Evolutionary conservation across 1,140 invertebrate genomes (phyloP).

Genomic region (Lepeophtheirus salmonis): DNA sequence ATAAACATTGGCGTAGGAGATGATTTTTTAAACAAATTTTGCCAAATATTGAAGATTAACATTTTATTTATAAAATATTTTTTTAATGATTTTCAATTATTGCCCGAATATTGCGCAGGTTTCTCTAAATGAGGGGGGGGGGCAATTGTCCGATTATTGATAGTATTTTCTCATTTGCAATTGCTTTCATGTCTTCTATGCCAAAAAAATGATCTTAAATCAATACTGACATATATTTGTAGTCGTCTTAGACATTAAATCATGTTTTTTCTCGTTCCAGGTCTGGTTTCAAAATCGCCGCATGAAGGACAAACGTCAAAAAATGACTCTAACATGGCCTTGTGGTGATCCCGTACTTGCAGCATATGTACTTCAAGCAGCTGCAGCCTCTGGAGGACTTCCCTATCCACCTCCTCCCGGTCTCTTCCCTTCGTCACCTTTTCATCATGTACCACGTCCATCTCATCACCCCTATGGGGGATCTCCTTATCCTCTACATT

Average conservation of each 20-base stretch:
- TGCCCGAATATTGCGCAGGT: no score
- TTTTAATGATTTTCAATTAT: background rate
- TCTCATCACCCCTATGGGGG: background rate
- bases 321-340: conserved; percentile 80
- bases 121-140: no score
- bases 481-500: no score
- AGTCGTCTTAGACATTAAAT: no score
- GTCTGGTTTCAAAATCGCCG: conserved; percentile 97
- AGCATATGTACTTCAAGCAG: conserved; percentile 70
- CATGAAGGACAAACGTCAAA: conserved; percentile 96
- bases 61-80: background rate
- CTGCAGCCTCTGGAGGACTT: conserved; percentile 37
- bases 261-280: conserved; percentile 35
- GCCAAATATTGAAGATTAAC: no score
- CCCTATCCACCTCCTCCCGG: conserved; percentile 18
- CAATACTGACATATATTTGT: no score
- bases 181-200: no score
- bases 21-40: no score
- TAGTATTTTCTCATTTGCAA: no score
- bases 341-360: conserved; percentile 79
- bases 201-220: no score
- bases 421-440: conserved; percentile 9
- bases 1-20: conserved; percentile 5
- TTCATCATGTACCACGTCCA: background rate
- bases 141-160: no score